These are phyloP conservation scores for Neodontobutis hainanensis DNA, from an alignment of 2,113 vertebrate genomes.

Conservation along the genomic window DNA sequence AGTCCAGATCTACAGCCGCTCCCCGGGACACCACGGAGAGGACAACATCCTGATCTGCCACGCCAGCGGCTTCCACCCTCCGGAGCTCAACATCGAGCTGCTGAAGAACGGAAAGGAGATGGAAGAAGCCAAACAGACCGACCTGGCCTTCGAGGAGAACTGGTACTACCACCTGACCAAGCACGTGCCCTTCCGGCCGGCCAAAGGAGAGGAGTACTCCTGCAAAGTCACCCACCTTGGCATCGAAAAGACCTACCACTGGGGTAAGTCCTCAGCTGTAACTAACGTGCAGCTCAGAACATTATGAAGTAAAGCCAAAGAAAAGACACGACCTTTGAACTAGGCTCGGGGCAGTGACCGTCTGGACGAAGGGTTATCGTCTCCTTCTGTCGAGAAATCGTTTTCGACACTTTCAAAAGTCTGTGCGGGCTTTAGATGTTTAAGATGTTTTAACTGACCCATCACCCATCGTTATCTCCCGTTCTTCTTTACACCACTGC, in stretches of 20 bases:
- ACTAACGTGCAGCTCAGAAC: no score
- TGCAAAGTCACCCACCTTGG: slow-evolving; percentile 72
- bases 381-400: no score
- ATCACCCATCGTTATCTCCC: no score
- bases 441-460: no score
- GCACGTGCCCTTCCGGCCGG: slow-evolving; percentile 49
- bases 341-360: no score
- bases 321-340: no score
- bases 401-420: no score
- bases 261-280: slow-evolving; percentile 79
- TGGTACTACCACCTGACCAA: slow-evolving; percentile 85
- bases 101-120: slow-evolving; percentile 57
- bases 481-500: no score
- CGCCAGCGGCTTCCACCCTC: slow-evolving; percentile 79
- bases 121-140: fast-evolving
- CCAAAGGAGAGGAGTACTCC: fast-evolving
- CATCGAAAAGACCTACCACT: fast-evolving
- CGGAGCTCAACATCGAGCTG: slow-evolving; percentile 73
- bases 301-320: no score
- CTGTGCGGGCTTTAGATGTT: no score
- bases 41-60: slow-evolving; percentile 82
- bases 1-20: slow-evolving; percentile 81
- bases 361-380: no score
- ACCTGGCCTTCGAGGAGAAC: slow-evolving; percentile 81
- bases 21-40: background rate